phyloP scores from a whole-genome alignment of 1,140 invertebrate species.

The Euwallacea fornicatus region DNA sequence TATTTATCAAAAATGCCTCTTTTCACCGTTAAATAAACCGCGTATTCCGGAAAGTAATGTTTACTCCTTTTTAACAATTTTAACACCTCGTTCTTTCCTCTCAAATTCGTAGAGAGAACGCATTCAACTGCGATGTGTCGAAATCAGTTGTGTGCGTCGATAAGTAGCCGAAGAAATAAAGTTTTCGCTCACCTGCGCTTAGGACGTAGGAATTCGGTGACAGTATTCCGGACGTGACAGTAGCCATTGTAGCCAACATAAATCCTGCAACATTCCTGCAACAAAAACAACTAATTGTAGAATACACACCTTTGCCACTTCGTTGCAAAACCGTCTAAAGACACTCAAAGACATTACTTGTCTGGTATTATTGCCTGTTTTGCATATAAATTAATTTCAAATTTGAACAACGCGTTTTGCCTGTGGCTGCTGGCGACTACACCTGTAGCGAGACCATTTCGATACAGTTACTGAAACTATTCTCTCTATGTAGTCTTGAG shows the following conservation, averaged over 20 bases:
- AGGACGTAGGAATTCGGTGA: conserved; percentile 53
- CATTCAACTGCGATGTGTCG: background rate
- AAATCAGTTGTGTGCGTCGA: background rate
- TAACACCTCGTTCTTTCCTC: conserved; percentile 16
- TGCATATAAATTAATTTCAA: conserved; percentile 26
- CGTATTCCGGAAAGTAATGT: conserved; percentile 26
- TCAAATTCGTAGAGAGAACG: background rate
- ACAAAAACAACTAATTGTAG: conserved; percentile 34
- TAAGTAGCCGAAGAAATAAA: background rate
- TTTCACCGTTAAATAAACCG: conserved; percentile 35
- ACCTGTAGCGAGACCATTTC: too few relatives aligned
- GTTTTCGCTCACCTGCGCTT: conserved; percentile 46
- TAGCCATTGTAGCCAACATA: conserved; percentile 53
- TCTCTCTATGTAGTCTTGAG: too few relatives aligned
- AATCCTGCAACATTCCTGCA: conserved; percentile 51
- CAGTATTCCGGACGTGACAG: conserved; percentile 51
- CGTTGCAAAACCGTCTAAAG: too few relatives aligned
- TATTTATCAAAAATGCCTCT: conserved; percentile 33
- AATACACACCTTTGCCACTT: too few relatives aligned
- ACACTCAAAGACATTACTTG: conserved; percentile 24
- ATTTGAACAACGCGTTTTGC: background rate
- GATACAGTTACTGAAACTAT: too few relatives aligned
- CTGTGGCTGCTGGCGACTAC: too few relatives aligned
- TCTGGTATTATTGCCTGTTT: conserved; percentile 25
- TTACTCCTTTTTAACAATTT: conserved; percentile 25